Percentiles rank a stretch among this genome's conserved stretches.
Evolutionary conservation across 2,797 vertebrate species (phyloP).

Genomic region (Tauraco hartlaubi): DNA sequence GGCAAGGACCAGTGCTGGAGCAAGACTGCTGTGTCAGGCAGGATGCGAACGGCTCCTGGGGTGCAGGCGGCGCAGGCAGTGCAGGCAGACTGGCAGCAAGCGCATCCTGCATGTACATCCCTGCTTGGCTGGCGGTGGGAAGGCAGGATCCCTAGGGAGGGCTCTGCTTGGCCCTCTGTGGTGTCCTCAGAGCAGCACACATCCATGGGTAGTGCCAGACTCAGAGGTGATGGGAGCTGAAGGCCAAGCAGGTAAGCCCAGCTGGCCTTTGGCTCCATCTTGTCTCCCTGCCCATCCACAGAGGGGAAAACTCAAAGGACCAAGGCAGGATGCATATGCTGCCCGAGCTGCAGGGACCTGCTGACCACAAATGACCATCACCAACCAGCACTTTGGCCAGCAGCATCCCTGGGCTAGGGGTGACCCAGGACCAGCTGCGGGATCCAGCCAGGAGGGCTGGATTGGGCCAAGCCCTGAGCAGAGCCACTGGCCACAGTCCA

Average conservation of each 20-base stretch:
- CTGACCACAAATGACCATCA: accelerated
- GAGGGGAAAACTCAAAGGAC: background rate
- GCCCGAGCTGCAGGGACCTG: background rate
- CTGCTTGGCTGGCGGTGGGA: background rate
- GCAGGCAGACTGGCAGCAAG: background rate
- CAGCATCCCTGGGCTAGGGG: background rate
- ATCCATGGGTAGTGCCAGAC: background rate
- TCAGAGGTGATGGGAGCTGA: accelerated
- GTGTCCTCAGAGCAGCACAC: background rate
- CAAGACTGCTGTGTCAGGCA: accelerated
- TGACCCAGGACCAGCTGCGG: accelerated
- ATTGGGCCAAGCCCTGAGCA: accelerated
- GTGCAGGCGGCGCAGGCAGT: background rate
- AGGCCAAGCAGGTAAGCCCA: accelerated
- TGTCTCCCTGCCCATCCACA: background rate
- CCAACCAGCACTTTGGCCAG: background rate
- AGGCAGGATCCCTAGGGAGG: background rate
- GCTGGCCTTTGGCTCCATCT: background rate
- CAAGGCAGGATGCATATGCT: accelerated
- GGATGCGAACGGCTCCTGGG: accelerated
- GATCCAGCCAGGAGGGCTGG: background rate
- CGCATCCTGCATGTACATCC: accelerated
- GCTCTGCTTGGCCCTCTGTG: background rate
- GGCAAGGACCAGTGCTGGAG: background rate
- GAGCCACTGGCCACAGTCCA: background rate